These are phyloP conservation scores for Ectobius pallidus DNA, from an alignment of 2,888 invertebrate species.

Conservation along the genomic window DNA sequence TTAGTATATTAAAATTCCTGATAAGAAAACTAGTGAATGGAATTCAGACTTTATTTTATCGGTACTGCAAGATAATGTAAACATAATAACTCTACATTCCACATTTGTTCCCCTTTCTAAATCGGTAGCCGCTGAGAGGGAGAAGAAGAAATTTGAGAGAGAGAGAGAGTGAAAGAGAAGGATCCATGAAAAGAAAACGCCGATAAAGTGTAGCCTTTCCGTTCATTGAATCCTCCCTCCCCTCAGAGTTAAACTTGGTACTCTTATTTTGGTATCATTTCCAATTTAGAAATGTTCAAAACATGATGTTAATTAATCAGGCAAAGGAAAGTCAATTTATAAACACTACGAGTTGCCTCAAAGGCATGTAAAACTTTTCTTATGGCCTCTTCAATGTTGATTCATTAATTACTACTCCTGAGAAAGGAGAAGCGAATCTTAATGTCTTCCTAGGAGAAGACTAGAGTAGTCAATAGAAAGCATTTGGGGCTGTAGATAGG, in stretches of 20 bases:
- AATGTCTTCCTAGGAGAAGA: too few relatives aligned
- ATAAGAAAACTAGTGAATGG: too few relatives aligned
- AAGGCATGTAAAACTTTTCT: neutral
- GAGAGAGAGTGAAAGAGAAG: neutral
- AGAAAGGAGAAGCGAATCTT: neutral
- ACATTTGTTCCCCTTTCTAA: too few relatives aligned
- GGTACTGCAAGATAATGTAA: too few relatives aligned
- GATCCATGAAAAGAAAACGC: neutral
- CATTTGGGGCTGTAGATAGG: too few relatives aligned
- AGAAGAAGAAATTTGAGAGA: too few relatives aligned
- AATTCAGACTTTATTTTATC: too few relatives aligned
- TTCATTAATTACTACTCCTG: neutral
- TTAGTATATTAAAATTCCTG: too few relatives aligned
- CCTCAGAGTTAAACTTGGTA: neutral
- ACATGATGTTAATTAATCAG: slow-evolving; percentile 17
- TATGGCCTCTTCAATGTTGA: neutral
- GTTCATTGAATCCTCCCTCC: neutral
- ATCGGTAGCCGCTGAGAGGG: too few relatives aligned
- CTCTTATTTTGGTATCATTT: slow-evolving; percentile 4
- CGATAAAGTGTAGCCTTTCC: neutral
- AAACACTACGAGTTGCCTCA: neutral
- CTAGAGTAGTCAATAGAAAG: too few relatives aligned
- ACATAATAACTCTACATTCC: too few relatives aligned
- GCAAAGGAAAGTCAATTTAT: neutral
- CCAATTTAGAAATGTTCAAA: neutral